phyloP scores from a whole-genome alignment of 2,888 invertebrate species.

The Aelia acuminata region DNA sequence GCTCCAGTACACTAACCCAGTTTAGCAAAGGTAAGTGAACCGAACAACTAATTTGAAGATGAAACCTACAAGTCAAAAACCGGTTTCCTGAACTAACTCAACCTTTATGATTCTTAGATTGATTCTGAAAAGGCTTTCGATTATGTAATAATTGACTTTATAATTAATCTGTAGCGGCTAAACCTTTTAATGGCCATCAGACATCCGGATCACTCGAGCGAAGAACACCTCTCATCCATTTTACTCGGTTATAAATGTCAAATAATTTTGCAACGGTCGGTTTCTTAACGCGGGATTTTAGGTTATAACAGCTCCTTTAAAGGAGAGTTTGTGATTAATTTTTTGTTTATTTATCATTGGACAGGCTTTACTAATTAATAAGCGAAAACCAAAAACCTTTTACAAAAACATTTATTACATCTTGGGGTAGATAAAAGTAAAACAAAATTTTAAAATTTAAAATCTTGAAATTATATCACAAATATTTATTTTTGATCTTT shows the following conservation, averaged over 20 bases:
- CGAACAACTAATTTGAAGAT: not conserved
- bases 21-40: not conserved
- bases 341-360: not conserved
- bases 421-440: no score
- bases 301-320: not conserved
- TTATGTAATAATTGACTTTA: constrained; percentile 28
- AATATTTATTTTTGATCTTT: no score
- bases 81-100: constrained; percentile 38
- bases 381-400: not conserved
- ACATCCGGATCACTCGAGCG: not conserved
- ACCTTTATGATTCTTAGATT: constrained; percentile 26
- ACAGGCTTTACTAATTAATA: not conserved
- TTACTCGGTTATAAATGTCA: not conserved
- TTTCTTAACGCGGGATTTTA: not conserved
- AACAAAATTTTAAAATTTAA: no score
- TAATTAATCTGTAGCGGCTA: constrained; percentile 18
- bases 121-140: constrained; percentile 44
- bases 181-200: constrained; percentile 25
- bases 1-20: not conserved
- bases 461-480: no score
- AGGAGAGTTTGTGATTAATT: not conserved
- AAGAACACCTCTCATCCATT: constrained; percentile 27
- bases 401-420: no score
- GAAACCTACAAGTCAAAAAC: not conserved
- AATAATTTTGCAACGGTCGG: not conserved